A percentile compares a stretch with the other conserved stretches of the same genome.
phyloP scores from a whole-genome alignment of 2,113 vertebrate species.

The Microcebus murinus region DNA sequence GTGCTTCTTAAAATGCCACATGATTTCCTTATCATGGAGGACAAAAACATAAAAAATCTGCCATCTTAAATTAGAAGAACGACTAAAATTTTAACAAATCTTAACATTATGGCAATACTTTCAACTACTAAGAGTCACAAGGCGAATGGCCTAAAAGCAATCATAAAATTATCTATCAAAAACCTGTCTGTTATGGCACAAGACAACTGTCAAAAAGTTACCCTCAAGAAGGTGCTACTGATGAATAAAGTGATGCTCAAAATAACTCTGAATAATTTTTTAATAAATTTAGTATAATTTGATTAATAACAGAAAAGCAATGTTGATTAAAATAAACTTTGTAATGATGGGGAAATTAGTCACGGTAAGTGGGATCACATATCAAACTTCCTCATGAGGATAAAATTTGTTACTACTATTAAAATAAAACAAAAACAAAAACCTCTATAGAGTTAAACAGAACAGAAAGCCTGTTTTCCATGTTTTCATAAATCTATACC shows the following conservation, averaged over 20 bases:
- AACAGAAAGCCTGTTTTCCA: background rate
- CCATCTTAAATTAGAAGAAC: background rate
- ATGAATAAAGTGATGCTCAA: background rate
- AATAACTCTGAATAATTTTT: background rate
- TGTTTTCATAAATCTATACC: background rate
- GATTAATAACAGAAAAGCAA: slow-evolving; percentile 23
- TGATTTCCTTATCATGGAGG: background rate
- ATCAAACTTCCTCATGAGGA: background rate
- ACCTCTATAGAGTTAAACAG: background rate
- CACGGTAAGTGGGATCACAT: background rate
- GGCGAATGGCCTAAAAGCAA: background rate
- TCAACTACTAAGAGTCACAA: background rate
- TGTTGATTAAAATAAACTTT: background rate
- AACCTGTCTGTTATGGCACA: background rate
- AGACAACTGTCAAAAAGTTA: background rate
- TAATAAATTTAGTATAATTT: background rate
- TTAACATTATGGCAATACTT: background rate
- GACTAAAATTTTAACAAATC: background rate
- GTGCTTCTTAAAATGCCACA: background rate
- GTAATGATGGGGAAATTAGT: slow-evolving; percentile 24
- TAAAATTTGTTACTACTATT: background rate
- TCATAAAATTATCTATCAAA: background rate
- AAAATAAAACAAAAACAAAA: background rate
- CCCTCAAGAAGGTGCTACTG: background rate
- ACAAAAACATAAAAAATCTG: background rate